Conservation (phyloP, 2,888 invertebrate species). For the Erynnis tages region DNA sequence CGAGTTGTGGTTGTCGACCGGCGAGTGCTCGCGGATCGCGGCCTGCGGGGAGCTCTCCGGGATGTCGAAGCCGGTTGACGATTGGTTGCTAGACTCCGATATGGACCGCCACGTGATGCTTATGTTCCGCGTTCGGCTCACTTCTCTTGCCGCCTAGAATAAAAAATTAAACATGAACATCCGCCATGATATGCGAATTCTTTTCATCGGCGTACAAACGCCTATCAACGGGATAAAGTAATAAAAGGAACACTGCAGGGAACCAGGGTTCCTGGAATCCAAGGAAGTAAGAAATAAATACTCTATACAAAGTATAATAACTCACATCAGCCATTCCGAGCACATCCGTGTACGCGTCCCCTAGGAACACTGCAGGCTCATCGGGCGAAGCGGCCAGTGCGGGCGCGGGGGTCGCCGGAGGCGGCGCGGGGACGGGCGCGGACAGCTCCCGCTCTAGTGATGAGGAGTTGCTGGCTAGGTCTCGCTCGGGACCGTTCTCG, state of each 20-base stretch:
- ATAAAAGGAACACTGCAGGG: no score
- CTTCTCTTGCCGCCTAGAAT: slow-evolving; percentile 56
- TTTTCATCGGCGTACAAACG: no score
- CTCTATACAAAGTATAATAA: no score
- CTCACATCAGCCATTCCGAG: slow-evolving; percentile 63
- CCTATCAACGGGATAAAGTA: no score
- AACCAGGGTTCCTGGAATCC: no score
- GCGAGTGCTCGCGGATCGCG: not conserved
- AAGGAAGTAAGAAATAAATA: no score
- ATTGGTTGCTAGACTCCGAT: slow-evolving; percentile 75
- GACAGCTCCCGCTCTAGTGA: slow-evolving; percentile 68
- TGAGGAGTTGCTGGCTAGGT: slow-evolving; percentile 59
- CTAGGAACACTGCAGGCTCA: slow-evolving; percentile 63
- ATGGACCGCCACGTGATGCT: slow-evolving; percentile 77
- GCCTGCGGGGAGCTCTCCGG: slow-evolving; percentile 42
- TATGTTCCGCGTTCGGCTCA: slow-evolving; percentile 61
- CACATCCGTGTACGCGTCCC: slow-evolving; percentile 59
- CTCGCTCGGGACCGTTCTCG: slow-evolving; percentile 44
- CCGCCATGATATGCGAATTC: no score
- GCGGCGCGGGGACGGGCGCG: slow-evolving; percentile 31
- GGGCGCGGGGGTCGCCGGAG: slow-evolving; percentile 16
- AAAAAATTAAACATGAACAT: not conserved
- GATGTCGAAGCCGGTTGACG: slow-evolving; percentile 62
- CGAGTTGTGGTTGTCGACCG: slow-evolving; percentile 28
- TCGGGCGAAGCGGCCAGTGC: slow-evolving; percentile 46